Percentiles rank a stretch among this genome's conserved stretches.
Conservation (phyloP, 2,888 invertebrate species). For the Malthinus flaveolus region DNA sequence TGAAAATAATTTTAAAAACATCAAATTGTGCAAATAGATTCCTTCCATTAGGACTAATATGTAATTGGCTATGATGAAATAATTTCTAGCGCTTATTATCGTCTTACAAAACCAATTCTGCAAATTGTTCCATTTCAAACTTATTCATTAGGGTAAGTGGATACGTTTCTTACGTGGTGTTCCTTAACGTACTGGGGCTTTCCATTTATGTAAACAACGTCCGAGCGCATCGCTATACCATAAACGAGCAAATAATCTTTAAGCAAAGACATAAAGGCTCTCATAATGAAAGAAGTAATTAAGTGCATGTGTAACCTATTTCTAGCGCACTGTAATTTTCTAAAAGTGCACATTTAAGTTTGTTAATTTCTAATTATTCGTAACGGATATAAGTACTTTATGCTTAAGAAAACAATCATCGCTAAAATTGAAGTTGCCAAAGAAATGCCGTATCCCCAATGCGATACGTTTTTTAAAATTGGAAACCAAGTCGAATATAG, state of each 20-base stretch:
- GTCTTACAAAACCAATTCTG: constrained; percentile 68
- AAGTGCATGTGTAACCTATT: constrained; percentile 69
- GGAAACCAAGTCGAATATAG: constrained; percentile 56
- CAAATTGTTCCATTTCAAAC: constrained; percentile 22
- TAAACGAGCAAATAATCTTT: constrained; percentile 61
- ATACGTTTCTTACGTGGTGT: constrained; percentile 46
- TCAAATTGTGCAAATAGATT: constrained; percentile 68
- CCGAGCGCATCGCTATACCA: constrained; percentile 55
- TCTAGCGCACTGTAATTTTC: constrained; percentile 66
- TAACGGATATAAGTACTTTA: constrained; percentile 52
- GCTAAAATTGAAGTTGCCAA: constrained; percentile 57
- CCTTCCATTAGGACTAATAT: constrained; percentile 73
- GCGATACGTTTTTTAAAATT: constrained; percentile 57
- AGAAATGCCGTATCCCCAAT: constrained; percentile 60
- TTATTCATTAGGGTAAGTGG: neutral
- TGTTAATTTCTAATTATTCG: constrained; percentile 13
- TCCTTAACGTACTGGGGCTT: constrained; percentile 49
- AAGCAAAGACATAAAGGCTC: constrained; percentile 62
- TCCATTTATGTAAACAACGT: constrained; percentile 50
- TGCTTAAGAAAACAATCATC: constrained; percentile 57
- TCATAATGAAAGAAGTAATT: constrained; percentile 66
- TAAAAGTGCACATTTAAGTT: constrained; percentile 49
- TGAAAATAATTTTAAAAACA: constrained; percentile 66
- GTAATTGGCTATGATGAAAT: constrained; percentile 68
- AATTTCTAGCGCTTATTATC: constrained; percentile 64